Evolutionary conservation across 1,140 invertebrate species (phyloP).

Genomic region (Chironomus striatipennis): DNA sequence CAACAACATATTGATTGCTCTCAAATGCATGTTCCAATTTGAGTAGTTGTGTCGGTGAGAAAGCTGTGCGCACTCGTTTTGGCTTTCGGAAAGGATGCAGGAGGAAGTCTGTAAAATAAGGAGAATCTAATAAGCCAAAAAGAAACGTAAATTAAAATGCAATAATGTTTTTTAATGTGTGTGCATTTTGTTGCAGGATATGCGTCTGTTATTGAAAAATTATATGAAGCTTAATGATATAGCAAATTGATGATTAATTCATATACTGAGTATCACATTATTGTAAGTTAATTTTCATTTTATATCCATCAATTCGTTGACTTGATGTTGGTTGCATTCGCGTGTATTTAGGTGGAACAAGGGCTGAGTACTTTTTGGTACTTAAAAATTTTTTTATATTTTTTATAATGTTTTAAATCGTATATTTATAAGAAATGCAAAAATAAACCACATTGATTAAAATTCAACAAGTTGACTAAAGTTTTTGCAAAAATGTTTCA

Average conservation of each 20-base stretch:
- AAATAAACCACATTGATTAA: not conserved
- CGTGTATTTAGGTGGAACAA: too few relatives aligned
- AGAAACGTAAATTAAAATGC: not conserved
- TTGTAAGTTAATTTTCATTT: too few relatives aligned
- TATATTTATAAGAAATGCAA: not conserved
- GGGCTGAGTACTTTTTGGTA: too few relatives aligned
- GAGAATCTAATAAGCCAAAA: conserved; percentile 9
- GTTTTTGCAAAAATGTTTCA: not conserved
- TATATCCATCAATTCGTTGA: too few relatives aligned
- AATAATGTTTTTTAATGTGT: not conserved
- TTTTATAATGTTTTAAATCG: too few relatives aligned
- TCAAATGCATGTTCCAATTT: conserved; percentile 92
- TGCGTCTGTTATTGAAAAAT: conserved; percentile 8
- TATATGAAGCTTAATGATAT: conserved; percentile 1
- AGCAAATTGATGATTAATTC: conserved; percentile 14
- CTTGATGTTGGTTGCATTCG: too few relatives aligned
- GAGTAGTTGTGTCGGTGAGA: conserved; percentile 83
- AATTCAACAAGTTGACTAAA: not conserved
- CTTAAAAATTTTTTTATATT: too few relatives aligned
- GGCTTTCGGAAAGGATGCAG: conserved; percentile 77
- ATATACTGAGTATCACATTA: not conserved
- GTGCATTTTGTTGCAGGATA: not conserved
- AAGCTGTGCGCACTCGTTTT: conserved; percentile 89
- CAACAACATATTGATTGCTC: conserved; percentile 93
- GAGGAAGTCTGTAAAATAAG: conserved; percentile 21